phyloP scores from a whole-genome alignment of 2,888 invertebrate genomes.

The Molanna angustata region DNA sequence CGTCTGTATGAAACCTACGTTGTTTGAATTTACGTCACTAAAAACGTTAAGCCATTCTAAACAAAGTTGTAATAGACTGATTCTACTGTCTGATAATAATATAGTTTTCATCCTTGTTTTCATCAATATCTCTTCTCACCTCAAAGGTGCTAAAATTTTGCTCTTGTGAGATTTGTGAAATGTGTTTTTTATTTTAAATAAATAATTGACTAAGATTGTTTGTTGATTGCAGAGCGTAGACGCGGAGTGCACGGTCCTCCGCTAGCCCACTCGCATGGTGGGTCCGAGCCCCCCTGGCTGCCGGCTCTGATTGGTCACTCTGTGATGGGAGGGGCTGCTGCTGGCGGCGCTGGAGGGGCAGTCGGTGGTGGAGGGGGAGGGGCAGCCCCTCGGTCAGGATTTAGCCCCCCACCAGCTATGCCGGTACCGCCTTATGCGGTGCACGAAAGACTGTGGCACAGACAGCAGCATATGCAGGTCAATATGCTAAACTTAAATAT shows the following conservation, averaged over 20 bases:
- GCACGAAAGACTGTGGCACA: constrained; percentile 72
- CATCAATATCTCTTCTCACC: no score
- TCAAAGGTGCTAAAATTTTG: no score
- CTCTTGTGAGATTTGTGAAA: no score
- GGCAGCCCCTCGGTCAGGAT: constrained; percentile 25
- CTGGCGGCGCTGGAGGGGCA: constrained; percentile 5
- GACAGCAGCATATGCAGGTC: constrained; percentile 65
- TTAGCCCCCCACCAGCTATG: constrained; percentile 31
- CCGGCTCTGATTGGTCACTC: constrained; percentile 28
- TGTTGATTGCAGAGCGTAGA: constrained; percentile 11
- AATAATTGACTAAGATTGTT: no score
- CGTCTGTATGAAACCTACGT: no score
- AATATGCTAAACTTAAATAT: neutral
- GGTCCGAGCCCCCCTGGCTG: constrained; percentile 17
- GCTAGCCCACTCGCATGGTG: constrained; percentile 23
- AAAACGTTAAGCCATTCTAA: no score
- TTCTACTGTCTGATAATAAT: no score
- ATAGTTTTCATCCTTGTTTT: neutral
- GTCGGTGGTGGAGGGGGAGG: constrained; percentile 9
- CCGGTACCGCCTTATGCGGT: constrained; percentile 65
- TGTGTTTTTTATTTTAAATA: no score
- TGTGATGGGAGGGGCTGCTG: constrained; percentile 16
- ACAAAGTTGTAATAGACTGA: no score
- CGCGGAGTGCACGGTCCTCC: constrained; percentile 21
- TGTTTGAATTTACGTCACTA: no score